These are phyloP conservation scores for Labeo calbasu DNA, from an alignment of 2,797 vertebrate genomes.

Conservation along the genomic window DNA sequence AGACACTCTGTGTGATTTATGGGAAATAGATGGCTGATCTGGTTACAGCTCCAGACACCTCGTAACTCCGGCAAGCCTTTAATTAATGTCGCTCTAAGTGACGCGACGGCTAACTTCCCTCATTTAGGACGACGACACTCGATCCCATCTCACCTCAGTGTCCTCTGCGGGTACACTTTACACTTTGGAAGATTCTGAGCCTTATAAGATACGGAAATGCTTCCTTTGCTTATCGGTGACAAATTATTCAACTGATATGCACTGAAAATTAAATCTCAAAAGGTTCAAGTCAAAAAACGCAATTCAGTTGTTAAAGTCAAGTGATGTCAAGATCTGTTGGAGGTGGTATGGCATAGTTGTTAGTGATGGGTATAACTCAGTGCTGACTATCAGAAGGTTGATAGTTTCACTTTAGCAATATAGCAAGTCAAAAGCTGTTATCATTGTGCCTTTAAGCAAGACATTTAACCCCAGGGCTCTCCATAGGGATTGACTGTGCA, in stretches of 20 bases:
- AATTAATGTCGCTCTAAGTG: conserved; percentile 91
- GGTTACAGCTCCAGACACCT: conserved; percentile 86
- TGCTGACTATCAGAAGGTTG: neutral
- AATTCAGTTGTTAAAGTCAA: neutral
- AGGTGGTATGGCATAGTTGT: neutral
- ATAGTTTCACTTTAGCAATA: neutral
- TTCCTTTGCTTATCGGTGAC: neutral
- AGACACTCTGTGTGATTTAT: conserved; percentile 88
- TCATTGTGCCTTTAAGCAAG: neutral
- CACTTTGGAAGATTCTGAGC: conserved; percentile 32
- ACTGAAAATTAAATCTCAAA: neutral
- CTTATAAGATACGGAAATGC: conserved; percentile 10
- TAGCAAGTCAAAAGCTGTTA: neutral
- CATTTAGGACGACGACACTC: conserved; percentile 62
- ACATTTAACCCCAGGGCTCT: neutral
- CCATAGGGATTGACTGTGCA: neutral
- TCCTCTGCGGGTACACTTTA: conserved; percentile 40
- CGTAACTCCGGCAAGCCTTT: conserved; percentile 83
- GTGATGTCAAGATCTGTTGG: neutral
- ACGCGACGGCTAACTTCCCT: conserved; percentile 67
- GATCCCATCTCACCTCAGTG: conserved; percentile 54
- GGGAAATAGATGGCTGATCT: conserved; percentile 81
- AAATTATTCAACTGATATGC: neutral
- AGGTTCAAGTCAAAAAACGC: neutral
- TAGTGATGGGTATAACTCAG: neutral